phyloP scores from a whole-genome alignment of 2,888 invertebrate genomes.

The Eristalinus aeneus region DNA sequence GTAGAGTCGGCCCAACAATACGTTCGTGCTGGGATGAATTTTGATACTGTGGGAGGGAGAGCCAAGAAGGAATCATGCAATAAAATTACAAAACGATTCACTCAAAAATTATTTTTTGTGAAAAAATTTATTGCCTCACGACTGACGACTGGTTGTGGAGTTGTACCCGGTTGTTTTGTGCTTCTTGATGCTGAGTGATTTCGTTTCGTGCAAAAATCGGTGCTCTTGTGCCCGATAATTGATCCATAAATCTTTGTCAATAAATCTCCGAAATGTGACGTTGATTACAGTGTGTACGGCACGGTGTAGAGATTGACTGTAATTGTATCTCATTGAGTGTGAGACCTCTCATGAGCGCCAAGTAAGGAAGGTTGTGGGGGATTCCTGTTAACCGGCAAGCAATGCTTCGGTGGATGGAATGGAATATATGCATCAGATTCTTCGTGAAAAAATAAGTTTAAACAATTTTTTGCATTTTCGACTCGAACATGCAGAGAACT shows the following conservation, averaged over 20 bases:
- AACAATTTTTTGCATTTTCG: too few relatives aligned
- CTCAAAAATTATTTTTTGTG: constrained; percentile 64
- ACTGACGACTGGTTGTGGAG: constrained; percentile 22
- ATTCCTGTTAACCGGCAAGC: too few relatives aligned
- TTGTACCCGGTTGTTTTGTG: constrained; percentile 26
- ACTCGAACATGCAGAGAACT: too few relatives aligned
- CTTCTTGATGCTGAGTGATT: constrained; percentile 36
- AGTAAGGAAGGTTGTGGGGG: neutral
- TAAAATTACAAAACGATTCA: constrained; percentile 68
- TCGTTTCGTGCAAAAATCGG: constrained; percentile 17
- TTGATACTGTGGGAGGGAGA: neutral
- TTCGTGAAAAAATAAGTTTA: too few relatives aligned
- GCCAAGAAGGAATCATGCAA: constrained; percentile 14
- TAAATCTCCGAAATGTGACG: constrained; percentile 24
- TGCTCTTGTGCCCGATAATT: constrained; percentile 27
- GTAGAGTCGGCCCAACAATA: neutral
- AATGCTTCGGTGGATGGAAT: too few relatives aligned
- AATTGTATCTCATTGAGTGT: neutral
- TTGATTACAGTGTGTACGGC: constrained; percentile 17
- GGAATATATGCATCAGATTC: too few relatives aligned
- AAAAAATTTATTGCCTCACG: constrained; percentile 51
- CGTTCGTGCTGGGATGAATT: neutral
- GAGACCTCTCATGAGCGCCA: neutral
- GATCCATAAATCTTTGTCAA: constrained; percentile 40
- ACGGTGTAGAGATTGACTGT: neutral